phyloP scores from a whole-genome alignment of 1,140 invertebrate genomes.

The Zaprionus capensis region DNA sequence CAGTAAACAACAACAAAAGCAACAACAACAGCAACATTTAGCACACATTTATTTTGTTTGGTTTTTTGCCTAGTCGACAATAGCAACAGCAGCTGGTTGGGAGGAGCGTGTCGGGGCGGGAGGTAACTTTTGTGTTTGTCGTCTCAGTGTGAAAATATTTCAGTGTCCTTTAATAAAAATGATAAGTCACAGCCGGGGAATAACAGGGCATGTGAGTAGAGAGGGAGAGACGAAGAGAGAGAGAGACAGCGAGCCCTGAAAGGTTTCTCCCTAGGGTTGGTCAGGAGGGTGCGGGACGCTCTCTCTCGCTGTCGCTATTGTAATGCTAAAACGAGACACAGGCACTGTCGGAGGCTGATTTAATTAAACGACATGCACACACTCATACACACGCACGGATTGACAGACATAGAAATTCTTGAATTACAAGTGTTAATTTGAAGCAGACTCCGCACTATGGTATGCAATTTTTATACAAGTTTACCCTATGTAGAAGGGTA shows the following conservation, averaged over 20 bases:
- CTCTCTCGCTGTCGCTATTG: constrained; percentile 33
- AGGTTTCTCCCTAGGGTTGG: neutral
- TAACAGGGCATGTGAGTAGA: constrained; percentile 24
- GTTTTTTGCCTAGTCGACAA: constrained; percentile 49
- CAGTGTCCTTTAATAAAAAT: constrained; percentile 65
- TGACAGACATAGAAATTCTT: constrained; percentile 15
- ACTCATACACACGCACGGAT: constrained; percentile 2
- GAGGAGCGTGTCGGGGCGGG: neutral
- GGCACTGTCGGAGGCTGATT: constrained; percentile 44
- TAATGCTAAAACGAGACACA: constrained; percentile 50
- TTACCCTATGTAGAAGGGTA: too few species aligned
- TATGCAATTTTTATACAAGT: constrained; percentile 1
- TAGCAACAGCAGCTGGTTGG: constrained; percentile 6
- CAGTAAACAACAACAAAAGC: constrained; percentile 18
- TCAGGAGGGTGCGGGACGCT: neutral
- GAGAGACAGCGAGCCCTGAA: neutral
- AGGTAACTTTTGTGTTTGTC: constrained; percentile 48
- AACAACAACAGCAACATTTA: constrained; percentile 22
- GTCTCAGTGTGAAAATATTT: constrained; percentile 58
- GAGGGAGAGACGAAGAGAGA: neutral
- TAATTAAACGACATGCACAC: constrained; percentile 45
- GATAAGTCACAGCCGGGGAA: constrained; percentile 56
- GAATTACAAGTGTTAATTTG: constrained; percentile 34
- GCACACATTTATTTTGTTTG: constrained; percentile 38
- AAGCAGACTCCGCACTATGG: constrained; percentile 3